Percentiles rank a stretch among this genome's conserved stretches.
phyloP scores from a whole-genome alignment of 1,140 invertebrate genomes.

The Calliopsis andreniformis region DNA sequence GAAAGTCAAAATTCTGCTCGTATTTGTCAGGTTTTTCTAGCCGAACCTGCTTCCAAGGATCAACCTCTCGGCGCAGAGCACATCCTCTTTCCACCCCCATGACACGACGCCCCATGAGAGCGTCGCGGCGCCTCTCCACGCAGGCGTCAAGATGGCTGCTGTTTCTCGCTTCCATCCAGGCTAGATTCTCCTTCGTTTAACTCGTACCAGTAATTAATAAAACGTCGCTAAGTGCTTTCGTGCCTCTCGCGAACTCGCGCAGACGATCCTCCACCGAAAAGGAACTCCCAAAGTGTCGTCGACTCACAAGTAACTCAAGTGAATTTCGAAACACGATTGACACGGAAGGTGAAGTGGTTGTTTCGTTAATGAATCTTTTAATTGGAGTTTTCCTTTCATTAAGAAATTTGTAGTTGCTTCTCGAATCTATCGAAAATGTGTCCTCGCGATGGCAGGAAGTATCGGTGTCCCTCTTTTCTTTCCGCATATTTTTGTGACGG shows the following conservation, averaged over 20 bases:
- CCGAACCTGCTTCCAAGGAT: constrained; percentile 61
- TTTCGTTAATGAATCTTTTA: neutral
- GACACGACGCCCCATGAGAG: constrained; percentile 62
- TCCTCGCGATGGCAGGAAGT: neutral
- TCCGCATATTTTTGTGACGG: constrained; percentile 8
- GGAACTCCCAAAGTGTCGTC: neutral
- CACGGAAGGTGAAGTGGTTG: constrained; percentile 24
- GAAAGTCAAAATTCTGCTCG: neutral
- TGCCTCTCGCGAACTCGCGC: constrained; percentile 43
- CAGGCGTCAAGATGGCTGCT: constrained; percentile 79
- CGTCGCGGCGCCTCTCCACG: constrained; percentile 64
- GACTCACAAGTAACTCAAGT: constrained; percentile 22
- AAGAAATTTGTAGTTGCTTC: neutral
- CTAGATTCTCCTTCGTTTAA: constrained; percentile 67
- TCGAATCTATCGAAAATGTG: neutral
- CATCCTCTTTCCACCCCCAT: constrained; percentile 62
- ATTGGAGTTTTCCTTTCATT: neutral
- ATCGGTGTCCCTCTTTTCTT: constrained; percentile 2
- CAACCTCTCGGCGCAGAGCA: constrained; percentile 61
- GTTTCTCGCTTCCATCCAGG: constrained; percentile 66
- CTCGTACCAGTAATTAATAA: constrained; percentile 74
- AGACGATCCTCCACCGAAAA: constrained; percentile 50
- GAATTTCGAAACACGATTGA: neutral
- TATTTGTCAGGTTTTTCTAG: constrained; percentile 15
- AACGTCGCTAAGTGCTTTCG: constrained; percentile 64